phyloP scores from a whole-genome alignment of 2,113 vertebrate genomes.

The Lamprotornis superbus region DNA sequence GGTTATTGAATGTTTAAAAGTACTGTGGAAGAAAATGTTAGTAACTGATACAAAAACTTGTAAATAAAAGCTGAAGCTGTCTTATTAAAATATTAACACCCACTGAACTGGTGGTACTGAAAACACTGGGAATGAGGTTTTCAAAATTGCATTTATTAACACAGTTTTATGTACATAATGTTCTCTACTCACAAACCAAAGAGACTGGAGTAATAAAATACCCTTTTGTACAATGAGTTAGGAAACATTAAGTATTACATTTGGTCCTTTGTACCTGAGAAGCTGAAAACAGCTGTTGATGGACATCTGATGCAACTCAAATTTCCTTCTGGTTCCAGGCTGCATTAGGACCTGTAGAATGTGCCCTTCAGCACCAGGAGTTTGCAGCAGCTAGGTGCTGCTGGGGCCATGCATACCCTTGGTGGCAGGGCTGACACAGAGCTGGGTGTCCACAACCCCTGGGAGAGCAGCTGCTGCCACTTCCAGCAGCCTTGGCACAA shows the following conservation, averaged over 20 bases:
- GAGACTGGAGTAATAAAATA: constrained; percentile 69
- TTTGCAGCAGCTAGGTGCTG: neutral
- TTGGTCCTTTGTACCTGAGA: constrained; percentile 81
- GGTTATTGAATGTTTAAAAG: neutral
- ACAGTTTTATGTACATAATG: constrained; percentile 62
- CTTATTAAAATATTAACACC: neutral
- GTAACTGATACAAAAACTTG: neutral
- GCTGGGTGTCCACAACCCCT: neutral
- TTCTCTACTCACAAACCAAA: constrained; percentile 61
- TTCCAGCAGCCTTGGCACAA: neutral
- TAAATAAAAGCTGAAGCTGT: neutral
- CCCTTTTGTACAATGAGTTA: constrained; percentile 65
- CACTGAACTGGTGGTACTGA: constrained; percentile 5
- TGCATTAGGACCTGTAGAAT: neutral
- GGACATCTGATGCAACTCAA: constrained; percentile 41
- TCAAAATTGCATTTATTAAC: constrained; percentile 75
- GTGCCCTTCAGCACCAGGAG: neutral
- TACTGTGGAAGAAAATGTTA: neutral
- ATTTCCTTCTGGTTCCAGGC: constrained; percentile 37
- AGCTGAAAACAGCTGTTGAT: constrained; percentile 68
- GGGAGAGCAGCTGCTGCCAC: neutral
- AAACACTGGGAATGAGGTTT: constrained; percentile 43
- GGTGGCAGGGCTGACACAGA: neutral
- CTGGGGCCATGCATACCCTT: neutral
- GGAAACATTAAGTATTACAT: constrained; percentile 63